A percentile compares a stretch with the other conserved stretches of the same genome.
phyloP scores from a whole-genome alignment of 2,797 vertebrate species.

The Myotis myotis region DNA sequence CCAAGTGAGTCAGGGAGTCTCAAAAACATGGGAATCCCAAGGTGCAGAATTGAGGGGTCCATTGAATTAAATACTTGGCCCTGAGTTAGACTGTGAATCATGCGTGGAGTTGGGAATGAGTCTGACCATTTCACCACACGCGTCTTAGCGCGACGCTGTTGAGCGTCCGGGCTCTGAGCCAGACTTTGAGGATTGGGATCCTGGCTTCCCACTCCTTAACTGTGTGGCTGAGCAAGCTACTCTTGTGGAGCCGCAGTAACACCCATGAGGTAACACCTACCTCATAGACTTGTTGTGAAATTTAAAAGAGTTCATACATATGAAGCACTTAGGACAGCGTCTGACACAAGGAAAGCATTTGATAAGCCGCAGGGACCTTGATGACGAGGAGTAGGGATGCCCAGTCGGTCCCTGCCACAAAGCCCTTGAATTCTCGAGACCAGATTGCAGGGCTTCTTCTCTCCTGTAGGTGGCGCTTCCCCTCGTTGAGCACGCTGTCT shows the following conservation, averaged over 20 bases:
- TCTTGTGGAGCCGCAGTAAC: neutral
- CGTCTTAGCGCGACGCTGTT: neutral
- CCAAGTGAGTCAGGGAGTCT: neutral
- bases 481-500: neutral
- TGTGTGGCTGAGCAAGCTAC: neutral
- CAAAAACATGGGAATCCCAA: neutral
- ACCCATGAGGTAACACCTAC: neutral
- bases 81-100: neutral
- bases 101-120: neutral
- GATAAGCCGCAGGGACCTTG: neutral
- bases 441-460: slow-evolving; percentile 15
- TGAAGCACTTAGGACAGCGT: neutral
- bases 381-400: neutral
- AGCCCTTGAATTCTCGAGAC: neutral
- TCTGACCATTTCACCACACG: neutral
- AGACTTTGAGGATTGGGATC: neutral
- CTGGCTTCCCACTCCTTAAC: neutral
- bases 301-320: neutral
- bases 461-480: slow-evolving; percentile 72
- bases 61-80: neutral
- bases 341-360: neutral
- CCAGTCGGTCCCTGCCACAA: too few species aligned
- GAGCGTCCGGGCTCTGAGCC: neutral
- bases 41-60: neutral
- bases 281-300: neutral